Conservation (phyloP, 2,113 vertebrate genomes). For the Dendropsophus ebraccatus region DNA sequence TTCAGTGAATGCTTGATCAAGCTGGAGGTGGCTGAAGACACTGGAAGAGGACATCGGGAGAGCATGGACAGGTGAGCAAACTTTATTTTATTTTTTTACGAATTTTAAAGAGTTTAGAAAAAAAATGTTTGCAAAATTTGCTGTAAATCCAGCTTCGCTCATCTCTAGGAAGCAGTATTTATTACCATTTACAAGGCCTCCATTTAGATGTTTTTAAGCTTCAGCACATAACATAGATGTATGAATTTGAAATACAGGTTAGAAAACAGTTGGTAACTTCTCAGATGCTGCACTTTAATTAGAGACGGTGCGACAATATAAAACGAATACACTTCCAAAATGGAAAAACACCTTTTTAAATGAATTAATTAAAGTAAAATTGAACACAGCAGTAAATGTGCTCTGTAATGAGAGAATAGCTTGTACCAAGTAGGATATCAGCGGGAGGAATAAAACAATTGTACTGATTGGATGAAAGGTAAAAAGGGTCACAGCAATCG, state of each 20-base stretch:
- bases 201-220: too few species aligned
- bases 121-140: too few species aligned
- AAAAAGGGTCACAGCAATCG: slow-evolving; percentile 31
- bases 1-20: too few species aligned
- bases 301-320: slow-evolving; percentile 9
- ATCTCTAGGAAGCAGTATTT: too few species aligned
- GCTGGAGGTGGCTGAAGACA: too few species aligned
- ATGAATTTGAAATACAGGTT: background rate
- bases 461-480: slow-evolving; percentile 31
- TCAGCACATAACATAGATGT: background rate
- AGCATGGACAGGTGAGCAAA: too few species aligned
- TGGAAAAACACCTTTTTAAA: slow-evolving; percentile 20
- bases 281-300: slow-evolving; percentile 28
- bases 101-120: too few species aligned
- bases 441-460: slow-evolving; percentile 29
- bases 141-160: too few species aligned
- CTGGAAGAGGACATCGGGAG: too few species aligned
- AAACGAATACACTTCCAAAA: slow-evolving; percentile 17
- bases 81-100: too few species aligned
- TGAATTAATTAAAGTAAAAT: slow-evolving; percentile 52
- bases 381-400: slow-evolving; percentile 49
- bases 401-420: slow-evolving; percentile 37
- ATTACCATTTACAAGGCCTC: too few species aligned
- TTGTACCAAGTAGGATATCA: slow-evolving; percentile 29
- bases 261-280: slow-evolving; percentile 24